These are phyloP conservation scores for Brachynemurus nebulosus DNA, from an alignment of 2,888 invertebrate species.

Conservation along the genomic window DNA sequence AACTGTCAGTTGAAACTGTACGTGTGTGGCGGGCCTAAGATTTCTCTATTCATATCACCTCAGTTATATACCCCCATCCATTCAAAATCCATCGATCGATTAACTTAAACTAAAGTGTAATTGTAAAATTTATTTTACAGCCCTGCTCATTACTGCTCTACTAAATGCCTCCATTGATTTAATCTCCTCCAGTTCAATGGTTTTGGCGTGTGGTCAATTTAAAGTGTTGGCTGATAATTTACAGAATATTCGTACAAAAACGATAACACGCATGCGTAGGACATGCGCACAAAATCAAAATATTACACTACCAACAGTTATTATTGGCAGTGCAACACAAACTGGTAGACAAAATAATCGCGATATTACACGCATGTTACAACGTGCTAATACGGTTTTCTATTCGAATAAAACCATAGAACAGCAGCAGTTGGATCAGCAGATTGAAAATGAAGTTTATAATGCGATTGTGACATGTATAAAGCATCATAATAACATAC, in stretches of 20 bases:
- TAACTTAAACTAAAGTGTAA: too few species aligned
- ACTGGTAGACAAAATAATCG: too few species aligned
- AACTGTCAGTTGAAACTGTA: too few species aligned
- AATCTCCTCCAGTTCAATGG: slow-evolving; percentile 33
- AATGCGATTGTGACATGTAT: slow-evolving; percentile 19
- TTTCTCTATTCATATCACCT: too few species aligned
- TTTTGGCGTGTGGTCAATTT: slow-evolving; percentile 35
- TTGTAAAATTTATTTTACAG: slow-evolving; percentile 18
- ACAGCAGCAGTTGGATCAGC: too few species aligned
- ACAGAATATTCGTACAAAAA: slow-evolving; percentile 11
- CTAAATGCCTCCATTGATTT: slow-evolving; percentile 37
- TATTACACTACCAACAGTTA: neutral
- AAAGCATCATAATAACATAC: slow-evolving; percentile 23
- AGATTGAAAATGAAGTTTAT: slow-evolving; percentile 13
- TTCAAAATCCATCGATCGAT: too few species aligned
- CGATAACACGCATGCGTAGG: neutral
- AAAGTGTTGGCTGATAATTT: slow-evolving; percentile 32
- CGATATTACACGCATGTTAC: too few species aligned
- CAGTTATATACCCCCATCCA: too few species aligned
- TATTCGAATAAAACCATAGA: too few species aligned
- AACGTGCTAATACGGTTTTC: neutral
- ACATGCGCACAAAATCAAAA: slow-evolving; percentile 1
- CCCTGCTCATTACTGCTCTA: slow-evolving; percentile 30
- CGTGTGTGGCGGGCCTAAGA: too few species aligned
- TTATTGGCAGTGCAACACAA: neutral